Evolutionary conservation across 2,797 vertebrate genomes (phyloP), one percentile per base, ranked within the genome.

Genomic region (Cynopterus sphinx): DNA sequence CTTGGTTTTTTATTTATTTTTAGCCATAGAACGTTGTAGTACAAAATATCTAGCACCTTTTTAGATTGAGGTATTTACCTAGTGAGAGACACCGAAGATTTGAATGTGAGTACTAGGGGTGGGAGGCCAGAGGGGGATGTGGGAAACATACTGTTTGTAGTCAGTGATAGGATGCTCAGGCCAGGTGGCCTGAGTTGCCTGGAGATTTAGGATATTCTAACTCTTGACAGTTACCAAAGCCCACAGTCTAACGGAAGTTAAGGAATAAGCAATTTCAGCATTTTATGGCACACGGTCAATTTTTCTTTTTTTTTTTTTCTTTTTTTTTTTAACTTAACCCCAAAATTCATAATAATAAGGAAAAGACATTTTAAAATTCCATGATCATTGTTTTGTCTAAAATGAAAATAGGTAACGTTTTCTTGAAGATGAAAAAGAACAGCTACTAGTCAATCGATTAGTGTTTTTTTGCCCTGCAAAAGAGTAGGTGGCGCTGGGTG

Each of bases 361-460:
- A 39, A 79, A 86, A 82, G n/a, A 57, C 13, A 21, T 88, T 70
- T 89, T 95, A 31, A 70, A 95, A 91, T 78, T 83, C 31, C 46
- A 63, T 39, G 53, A 82, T 91, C 11, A 43, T 55, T 86, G 94
- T 68, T 82, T n/a, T 90, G n/a, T 83, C 8, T 94, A 87, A 86
- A 87, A 78, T 83, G 63, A 85, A 97, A 92, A 83, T 31, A 63
- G 28, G 19, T 85, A 46, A 39, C 33, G 70, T 92, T 93, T 93
- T 68, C 65, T 70, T 92, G 51, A 94, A 82, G 55, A 87, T 77
- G 65, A 87, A 84, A 79, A 95, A 81, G 49, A 61, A 86, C 90
- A 68, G 7, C 39, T 93, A 78, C 55, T 36, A 87, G 55, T 82
- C 86, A 85, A 65, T 26, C 70, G 28, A 33, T 67, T 49, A 11